phyloP scores from a whole-genome alignment of 2,113 vertebrate genomes.

The Telmatochromis sp. region DNA sequence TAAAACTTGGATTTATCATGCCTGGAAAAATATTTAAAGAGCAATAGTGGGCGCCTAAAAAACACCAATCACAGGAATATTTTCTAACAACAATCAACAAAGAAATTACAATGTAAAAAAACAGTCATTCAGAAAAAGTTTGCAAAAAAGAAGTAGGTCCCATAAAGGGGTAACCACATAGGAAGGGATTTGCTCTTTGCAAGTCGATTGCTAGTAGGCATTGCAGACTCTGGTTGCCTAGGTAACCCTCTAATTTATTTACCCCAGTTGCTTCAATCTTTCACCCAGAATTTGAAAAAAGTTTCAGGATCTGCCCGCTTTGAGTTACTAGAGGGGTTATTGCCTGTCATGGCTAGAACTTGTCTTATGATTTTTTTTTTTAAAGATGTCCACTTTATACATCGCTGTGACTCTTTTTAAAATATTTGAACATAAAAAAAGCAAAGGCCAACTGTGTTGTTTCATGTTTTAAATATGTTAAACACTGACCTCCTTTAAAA shows the following conservation, averaged over 20 bases:
- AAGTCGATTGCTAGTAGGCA: background rate
- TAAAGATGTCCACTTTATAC: background rate
- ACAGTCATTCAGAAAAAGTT: background rate
- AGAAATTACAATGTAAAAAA: background rate
- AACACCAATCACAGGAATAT: background rate
- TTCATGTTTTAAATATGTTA: background rate
- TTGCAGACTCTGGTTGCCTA: background rate
- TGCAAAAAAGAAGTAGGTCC: background rate
- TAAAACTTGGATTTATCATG: background rate
- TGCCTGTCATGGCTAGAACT: background rate
- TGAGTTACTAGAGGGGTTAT: background rate
- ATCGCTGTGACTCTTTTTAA: background rate
- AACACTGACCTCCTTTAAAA: slow-evolving; percentile 24
- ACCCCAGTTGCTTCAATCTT: background rate
- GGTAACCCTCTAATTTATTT: background rate
- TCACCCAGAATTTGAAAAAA: background rate
- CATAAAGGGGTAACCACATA: background rate
- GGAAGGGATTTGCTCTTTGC: background rate
- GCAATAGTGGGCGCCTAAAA: background rate
- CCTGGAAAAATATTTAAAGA: background rate
- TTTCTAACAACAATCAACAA: background rate
- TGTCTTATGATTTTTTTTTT: background rate
- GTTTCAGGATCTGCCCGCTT: background rate
- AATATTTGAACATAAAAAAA: background rate
- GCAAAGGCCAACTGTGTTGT: background rate